Base-by-base conservation (phyloP, 2,113 vertebrate species). In the Syngnathoides biaculeatus region DNA sequence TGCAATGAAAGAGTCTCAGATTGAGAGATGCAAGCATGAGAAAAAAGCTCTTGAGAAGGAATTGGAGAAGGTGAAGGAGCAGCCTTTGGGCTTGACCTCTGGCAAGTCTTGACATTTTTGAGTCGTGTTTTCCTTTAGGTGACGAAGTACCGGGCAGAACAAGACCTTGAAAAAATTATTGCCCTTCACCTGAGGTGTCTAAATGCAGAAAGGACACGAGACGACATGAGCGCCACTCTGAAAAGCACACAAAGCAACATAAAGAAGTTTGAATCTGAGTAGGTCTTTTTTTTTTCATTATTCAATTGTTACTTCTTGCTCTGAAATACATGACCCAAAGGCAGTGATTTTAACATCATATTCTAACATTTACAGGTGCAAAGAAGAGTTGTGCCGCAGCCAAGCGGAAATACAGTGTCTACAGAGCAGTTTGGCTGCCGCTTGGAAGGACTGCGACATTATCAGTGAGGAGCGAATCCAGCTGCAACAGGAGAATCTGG, bases 11-110 rank as follows among this genome's bases (percentile, higher is more conserved):
- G 92, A 94, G 75, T 74, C 73, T 55, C 95, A 94, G 89, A 89
- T 96, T 47, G 94, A 97, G 75, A 91, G 91, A 79, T 88, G 87
- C 53, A 79, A 93, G 69, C 92, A 93, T 76, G 96, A 98, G 82
- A 96, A 94, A 82, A 94, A 88, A 81, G 93, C 93, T 12, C 88
- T 95, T 55, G 95, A 98, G 89, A 94, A 95, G 82, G 95, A 98
- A 79, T 90, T 99, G 30, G 95, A 95, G 80, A 96, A 93, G 94
- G 97, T 98, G 88, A 65, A 19, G 50, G 20, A 35, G 30, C 20
- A 38, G 57, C 10, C 15, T 48, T 72, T 19, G 19, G 14, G 40
- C 30, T 40, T 19, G 4, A 6, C 11, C 24, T 38, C 3, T 13
- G 35, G 19, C 55, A 57, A 26, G 52, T 53, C 26, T 52, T 52